These are phyloP conservation scores for Plestiodon gilberti DNA, from an alignment of 2,113 vertebrate species.

Conservation along the genomic window DNA sequence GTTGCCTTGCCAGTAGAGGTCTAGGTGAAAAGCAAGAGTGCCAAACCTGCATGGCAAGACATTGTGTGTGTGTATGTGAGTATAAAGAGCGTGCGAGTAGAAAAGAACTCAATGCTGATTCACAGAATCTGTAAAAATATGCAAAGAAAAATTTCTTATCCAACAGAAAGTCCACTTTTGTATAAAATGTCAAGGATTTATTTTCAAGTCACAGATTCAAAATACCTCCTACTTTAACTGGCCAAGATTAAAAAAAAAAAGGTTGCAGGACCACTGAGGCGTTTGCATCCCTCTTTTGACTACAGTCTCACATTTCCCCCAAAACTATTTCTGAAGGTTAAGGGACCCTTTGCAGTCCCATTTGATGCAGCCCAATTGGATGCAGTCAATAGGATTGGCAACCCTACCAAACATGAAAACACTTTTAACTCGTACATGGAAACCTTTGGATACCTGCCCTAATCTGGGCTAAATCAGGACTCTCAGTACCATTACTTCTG, in stretches of 20 bases:
- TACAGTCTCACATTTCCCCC: background rate
- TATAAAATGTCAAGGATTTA: no score
- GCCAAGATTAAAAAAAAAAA: no score
- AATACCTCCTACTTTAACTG: no score
- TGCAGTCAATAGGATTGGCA: background rate
- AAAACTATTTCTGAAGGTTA: background rate
- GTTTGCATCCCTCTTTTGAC: background rate
- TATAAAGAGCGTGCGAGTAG: background rate
- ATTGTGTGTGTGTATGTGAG: background rate
- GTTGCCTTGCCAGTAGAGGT: background rate
- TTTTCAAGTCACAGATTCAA: no score
- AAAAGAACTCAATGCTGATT: background rate
- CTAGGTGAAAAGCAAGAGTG: background rate
- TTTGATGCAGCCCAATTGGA: no score
- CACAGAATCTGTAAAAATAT: background rate
- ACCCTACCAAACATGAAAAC: background rate
- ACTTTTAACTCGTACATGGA: background rate
- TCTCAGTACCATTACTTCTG: background rate
- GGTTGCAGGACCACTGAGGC: no score
- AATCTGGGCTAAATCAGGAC: background rate
- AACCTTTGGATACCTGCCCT: background rate
- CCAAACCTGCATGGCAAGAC: background rate
- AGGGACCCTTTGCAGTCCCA: background rate
- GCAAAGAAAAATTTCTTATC: background rate
- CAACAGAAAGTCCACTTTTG: no score